A percentile compares a stretch with the other conserved stretches of the same genome.
Evolutionary conservation across 2,797 vertebrate species (phyloP).

Genomic region (Gymnothorax javanicus): DNA sequence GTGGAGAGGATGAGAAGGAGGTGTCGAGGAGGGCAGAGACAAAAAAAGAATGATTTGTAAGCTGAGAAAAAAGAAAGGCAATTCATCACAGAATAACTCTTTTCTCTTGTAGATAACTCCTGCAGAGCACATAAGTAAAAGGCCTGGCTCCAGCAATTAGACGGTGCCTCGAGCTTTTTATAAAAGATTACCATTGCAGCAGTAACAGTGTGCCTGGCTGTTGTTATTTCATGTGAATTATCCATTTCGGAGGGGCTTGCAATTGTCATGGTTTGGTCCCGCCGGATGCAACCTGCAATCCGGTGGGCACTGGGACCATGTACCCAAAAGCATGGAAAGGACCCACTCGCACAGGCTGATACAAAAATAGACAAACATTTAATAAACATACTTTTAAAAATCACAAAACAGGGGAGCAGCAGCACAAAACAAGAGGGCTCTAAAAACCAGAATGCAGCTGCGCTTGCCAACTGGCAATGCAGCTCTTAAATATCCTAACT

Average conservation of each 20-base stretch:
- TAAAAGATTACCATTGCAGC: not conserved
- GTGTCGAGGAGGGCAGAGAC: not conserved
- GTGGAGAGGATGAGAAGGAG: not conserved
- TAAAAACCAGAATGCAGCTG: too few relatives aligned
- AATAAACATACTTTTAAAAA: too few relatives aligned
- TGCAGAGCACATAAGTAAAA: not conserved
- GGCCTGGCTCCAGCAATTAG: not conserved
- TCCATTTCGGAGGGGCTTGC: not conserved
- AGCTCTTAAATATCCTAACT: too few relatives aligned
- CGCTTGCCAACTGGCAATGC: too few relatives aligned
- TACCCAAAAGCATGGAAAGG: too few relatives aligned
- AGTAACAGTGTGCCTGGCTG: not conserved
- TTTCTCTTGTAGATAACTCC: not conserved
- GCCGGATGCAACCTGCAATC: too few relatives aligned
- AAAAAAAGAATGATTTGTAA: not conserved
- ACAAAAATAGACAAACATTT: too few relatives aligned
- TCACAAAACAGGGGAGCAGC: too few relatives aligned
- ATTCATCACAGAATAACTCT: not conserved
- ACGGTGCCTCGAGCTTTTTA: not conserved
- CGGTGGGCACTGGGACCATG: too few relatives aligned
- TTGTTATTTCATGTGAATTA: not conserved
- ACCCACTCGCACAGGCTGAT: too few relatives aligned
- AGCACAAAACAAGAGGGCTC: too few relatives aligned
- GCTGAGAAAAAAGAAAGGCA: not conserved
- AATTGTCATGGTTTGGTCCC: too few relatives aligned